These are phyloP conservation scores for Mactra quadrangularis DNA, from an alignment of 1,140 invertebrate species.

Conservation along the genomic window DNA sequence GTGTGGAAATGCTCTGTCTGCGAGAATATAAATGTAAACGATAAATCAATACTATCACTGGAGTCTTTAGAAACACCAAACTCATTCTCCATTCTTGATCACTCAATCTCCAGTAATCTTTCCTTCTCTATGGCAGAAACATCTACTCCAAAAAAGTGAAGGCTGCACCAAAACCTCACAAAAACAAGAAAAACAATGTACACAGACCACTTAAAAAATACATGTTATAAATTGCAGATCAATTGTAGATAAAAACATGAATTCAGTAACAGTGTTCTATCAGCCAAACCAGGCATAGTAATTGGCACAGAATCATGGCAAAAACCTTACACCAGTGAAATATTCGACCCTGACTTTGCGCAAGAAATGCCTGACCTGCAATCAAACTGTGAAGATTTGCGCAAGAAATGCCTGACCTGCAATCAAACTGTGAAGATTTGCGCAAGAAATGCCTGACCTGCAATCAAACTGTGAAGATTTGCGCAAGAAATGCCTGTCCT, in stretches of 20 bases:
- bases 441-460: too few species aligned
- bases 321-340: neutral
- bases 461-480: neutral
- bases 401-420: too few species aligned
- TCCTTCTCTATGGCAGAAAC: slow-evolving; percentile 1
- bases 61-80: slow-evolving; percentile 1
- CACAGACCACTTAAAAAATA: neutral
- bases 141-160: slow-evolving; percentile 5
- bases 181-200: neutral
- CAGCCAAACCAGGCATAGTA: too few species aligned
- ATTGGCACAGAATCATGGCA: neutral
- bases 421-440: too few species aligned
- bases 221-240: too few species aligned
- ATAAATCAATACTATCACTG: neutral
- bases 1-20: slow-evolving; percentile 25
- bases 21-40: slow-evolving; percentile 35
- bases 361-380: too few species aligned
- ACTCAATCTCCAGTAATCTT: neutral
- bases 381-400: too few species aligned
- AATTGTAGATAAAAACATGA: too few species aligned
- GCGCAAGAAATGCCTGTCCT: neutral
- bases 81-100: neutral
- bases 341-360: too few species aligned
- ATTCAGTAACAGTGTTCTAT: slow-evolving; percentile 1
- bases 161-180: too few species aligned